Conservation (phyloP, 2,113 vertebrate genomes). For the Hyaena hyaena region DNA sequence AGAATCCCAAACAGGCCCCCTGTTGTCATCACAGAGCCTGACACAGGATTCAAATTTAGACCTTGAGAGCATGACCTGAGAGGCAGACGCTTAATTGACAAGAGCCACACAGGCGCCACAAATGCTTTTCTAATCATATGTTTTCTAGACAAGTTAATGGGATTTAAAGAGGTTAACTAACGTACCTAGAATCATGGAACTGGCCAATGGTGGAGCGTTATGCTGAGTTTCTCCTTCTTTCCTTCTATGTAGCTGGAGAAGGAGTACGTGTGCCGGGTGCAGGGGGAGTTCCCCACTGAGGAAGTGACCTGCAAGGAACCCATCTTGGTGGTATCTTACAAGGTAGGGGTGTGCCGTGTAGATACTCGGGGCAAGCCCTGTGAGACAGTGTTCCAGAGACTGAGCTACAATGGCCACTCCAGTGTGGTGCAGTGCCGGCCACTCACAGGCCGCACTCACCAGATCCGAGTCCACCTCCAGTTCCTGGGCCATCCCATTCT, state of each 20-base stretch:
- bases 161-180: constrained; percentile 9
- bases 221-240: constrained; percentile 37
- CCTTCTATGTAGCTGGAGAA: constrained; percentile 91
- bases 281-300: constrained; percentile 92
- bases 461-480: constrained; percentile 98
- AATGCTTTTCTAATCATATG: constrained; percentile 2
- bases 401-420: constrained; percentile 92
- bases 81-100: too few species aligned
- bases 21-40: too few species aligned
- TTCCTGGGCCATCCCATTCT: constrained; percentile 96
- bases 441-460: constrained; percentile 95
- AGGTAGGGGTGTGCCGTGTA: constrained; percentile 96
- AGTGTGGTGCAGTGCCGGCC: constrained; percentile 95
- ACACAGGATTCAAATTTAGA: too few species aligned
- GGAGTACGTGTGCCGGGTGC: constrained; percentile 96
- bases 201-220: not conserved
- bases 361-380: constrained; percentile 93
- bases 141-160: constrained; percentile 37
- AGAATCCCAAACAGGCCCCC: too few species aligned
- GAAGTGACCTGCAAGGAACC: constrained; percentile 94
- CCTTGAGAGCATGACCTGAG: too few species aligned
- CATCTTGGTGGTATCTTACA: constrained; percentile 96
- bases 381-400: constrained; percentile 93
- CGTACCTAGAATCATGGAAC: not conserved
- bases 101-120: too few species aligned